phyloP scores from a whole-genome alignment of 2,113 vertebrate genomes.

The Macrotis lagotis region DNA sequence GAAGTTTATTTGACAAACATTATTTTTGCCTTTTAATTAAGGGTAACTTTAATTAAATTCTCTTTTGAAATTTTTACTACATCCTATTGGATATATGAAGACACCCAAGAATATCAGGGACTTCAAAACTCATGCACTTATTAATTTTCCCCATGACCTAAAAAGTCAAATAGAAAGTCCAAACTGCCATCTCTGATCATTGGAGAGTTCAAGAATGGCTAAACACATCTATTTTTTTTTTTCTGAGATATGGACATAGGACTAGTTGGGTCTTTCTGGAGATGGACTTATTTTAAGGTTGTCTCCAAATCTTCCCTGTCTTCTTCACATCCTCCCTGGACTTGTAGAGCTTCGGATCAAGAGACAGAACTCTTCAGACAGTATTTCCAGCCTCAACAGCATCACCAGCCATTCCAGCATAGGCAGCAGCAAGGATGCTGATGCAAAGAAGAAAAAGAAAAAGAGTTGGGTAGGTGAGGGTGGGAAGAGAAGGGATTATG shows the following conservation, averaged over 20 bases:
- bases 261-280: background rate
- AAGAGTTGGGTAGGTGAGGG: conserved; percentile 93
- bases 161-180: background rate
- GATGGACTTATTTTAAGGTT: background rate
- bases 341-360: conserved; percentile 90
- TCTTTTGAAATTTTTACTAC: conserved; percentile 1
- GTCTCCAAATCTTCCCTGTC: background rate
- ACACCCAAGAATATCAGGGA: background rate
- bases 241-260: background rate
- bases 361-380: conserved; percentile 97
- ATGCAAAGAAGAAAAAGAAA: conserved; percentile 98
- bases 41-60: background rate
- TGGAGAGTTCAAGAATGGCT: background rate
- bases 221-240: background rate
- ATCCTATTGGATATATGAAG: background rate
- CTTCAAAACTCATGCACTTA: background rate
- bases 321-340: background rate
- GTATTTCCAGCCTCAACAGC: conserved; percentile 97
- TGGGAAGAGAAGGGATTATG: fast-evolving
- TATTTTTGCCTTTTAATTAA: background rate
- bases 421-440: conserved; percentile 93
- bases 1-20: background rate
- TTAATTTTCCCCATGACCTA: background rate
- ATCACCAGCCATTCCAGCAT: conserved; percentile 95
- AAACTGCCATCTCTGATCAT: background rate